Evolutionary conservation across 2,113 vertebrate species (phyloP).

Genomic region (Lophura nycthemera): DNA sequence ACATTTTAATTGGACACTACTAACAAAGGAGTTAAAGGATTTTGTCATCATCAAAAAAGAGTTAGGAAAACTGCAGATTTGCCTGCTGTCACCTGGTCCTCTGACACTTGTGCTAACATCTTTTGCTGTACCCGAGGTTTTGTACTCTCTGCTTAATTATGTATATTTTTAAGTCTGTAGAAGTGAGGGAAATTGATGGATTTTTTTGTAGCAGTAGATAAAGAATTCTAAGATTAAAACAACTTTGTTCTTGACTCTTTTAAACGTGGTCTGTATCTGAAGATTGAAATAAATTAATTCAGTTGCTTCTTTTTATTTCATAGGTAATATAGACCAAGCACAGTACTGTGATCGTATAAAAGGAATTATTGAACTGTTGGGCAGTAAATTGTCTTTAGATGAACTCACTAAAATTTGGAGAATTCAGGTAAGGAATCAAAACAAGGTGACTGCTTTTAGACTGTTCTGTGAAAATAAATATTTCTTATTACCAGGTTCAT

Average conservation of each 20-base stretch:
- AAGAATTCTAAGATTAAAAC: background rate
- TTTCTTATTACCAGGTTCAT: background rate
- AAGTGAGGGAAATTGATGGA: background rate
- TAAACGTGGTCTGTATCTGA: background rate
- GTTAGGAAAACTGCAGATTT: background rate
- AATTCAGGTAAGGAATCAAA: conserved; percentile 88
- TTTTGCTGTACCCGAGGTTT: background rate
- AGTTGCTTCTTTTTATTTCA: conserved; percentile 28
- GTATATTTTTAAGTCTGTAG: background rate
- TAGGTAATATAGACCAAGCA: conserved; percentile 98
- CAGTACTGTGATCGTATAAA: conserved; percentile 99
- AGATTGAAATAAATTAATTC: background rate
- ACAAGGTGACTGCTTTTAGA: background rate
- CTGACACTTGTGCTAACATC: background rate
- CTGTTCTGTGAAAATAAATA: background rate
- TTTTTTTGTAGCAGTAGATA: background rate
- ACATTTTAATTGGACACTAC: background rate
- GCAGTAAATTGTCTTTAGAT: conserved; percentile 96
- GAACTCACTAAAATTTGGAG: conserved; percentile 98
- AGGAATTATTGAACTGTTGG: conserved; percentile 98
- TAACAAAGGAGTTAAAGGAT: background rate
- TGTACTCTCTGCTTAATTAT: background rate
- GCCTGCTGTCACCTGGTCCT: background rate
- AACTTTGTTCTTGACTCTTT: background rate
- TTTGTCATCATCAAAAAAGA: background rate